phyloP scores from a whole-genome alignment of 2,113 vertebrate genomes.

The Tyrannus savana region DNA sequence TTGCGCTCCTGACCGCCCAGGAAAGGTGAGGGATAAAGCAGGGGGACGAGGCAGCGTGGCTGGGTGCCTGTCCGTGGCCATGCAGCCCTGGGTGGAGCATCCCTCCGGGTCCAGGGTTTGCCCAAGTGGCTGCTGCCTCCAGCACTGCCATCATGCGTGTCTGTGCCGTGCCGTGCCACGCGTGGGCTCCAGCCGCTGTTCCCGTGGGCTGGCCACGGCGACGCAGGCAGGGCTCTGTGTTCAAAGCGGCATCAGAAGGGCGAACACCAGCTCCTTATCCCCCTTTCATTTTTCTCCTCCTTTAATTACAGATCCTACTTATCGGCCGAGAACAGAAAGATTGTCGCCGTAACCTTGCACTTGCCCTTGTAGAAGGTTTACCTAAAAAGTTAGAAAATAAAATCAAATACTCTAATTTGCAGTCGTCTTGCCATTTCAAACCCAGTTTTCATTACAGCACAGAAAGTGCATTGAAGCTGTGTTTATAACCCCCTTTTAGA shows the following conservation, averaged over 20 bases:
- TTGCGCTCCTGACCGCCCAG: fast-evolving
- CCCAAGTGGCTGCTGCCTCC: neutral
- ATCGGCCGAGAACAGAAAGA: slow-evolving; percentile 50
- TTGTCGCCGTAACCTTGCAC: slow-evolving; percentile 44
- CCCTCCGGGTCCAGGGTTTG: neutral
- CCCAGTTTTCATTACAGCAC: slow-evolving; percentile 76
- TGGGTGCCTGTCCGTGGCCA: fast-evolving
- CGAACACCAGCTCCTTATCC: slow-evolving; percentile 7
- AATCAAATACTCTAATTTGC: slow-evolving; percentile 77
- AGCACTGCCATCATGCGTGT: fast-evolving
- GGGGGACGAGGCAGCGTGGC: fast-evolving
- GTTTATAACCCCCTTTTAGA: slow-evolving; percentile 82
- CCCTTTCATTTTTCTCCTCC: slow-evolving; percentile 55
- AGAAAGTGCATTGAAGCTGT: slow-evolving; percentile 77
- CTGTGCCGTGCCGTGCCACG: fast-evolving
- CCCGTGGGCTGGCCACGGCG: neutral
- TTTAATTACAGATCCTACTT: slow-evolving; percentile 74
- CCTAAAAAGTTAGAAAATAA: slow-evolving; percentile 72
- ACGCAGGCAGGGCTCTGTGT: slow-evolving; percentile 9
- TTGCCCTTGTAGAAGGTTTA: slow-evolving; percentile 76
- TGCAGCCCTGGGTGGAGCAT: neutral
- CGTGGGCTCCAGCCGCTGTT: fast-evolving
- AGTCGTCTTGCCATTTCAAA: slow-evolving; percentile 73
- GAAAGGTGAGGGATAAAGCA: neutral
- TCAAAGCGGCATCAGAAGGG: slow-evolving; percentile 49